Base-by-base conservation (phyloP, 2,113 vertebrate species). In the Oncorhynchus gorbuscha region DNA sequence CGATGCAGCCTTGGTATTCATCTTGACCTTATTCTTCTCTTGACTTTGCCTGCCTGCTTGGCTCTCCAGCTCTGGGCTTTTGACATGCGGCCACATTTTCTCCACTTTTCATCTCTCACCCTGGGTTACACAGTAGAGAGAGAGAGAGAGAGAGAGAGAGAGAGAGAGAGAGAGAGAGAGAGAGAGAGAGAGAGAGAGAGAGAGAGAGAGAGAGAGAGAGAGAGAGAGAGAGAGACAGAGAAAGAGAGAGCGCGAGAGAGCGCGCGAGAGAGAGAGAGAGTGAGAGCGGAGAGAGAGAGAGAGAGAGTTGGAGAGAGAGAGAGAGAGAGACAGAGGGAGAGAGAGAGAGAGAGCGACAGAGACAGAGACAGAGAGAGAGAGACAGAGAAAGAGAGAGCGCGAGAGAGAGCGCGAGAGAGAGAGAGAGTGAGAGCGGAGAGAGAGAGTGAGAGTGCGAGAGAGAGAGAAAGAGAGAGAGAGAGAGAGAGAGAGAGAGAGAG, bases 21-120 rank as follows among this genome's bases (percentile, higher is more conserved):
- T 77, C 83, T 84, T 90, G 87, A 92, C 89, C 91, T 90, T 88
- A 83, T 85, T 78, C 85, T 87, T 84, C 85, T 84, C 75, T 86
- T 79, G 81, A 81, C 81, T 22, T 71, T 78, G 81, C 87, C 84
- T 81, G 51, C 16, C 51, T 55, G 51, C 16, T 30, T 67, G 65
- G 86, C 87, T 86, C 77, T 79, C 69, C 83, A 82, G 79, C 84
- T 81, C 69, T 72, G 79, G 86, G 82, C 79, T 87, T 89, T 88
- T 89, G 82, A 91, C 86, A 85, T 84, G 87, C 83, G 86, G 87
- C 83, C 88, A 92, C 90, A 88, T 88, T 90, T 55, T 55, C 51
- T 16, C 51, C 51, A 18, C 81, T 82, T 77, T 78, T 80, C 86
- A 89, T 82, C 78, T 86, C 69, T 76, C 86, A 90, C 86, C 90